Conservation (phyloP, 2,888 invertebrate species). For the Incurvaria masculella region DNA sequence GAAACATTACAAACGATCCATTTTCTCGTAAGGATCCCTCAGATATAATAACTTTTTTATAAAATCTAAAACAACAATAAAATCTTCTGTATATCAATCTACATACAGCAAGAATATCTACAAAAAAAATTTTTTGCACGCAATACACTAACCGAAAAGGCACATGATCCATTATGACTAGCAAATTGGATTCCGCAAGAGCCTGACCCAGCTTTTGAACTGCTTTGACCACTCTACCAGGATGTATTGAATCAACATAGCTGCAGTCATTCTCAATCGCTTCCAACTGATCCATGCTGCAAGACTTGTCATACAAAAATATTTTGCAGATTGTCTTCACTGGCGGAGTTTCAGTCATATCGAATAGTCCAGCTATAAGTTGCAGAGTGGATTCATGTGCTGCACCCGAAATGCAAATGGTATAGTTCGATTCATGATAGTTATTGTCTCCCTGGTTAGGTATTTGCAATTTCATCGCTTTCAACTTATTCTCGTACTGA, state of each 20-base stretch:
- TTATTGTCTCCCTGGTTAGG: conserved; percentile 12
- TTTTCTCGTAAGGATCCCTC: too few relatives aligned
- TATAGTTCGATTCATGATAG: conserved; percentile 20
- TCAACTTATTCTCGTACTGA: conserved; percentile 29
- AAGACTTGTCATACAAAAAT: conserved; percentile 31
- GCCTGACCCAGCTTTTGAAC: conserved; percentile 42
- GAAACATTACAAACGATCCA: too few relatives aligned
- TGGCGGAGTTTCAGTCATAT: conserved; percentile 20
- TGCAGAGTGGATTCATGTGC: conserved; percentile 30
- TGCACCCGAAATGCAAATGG: conserved; percentile 37
- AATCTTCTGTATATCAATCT: too few relatives aligned
- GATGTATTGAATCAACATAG: conserved; percentile 26
- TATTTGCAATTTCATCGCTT: conserved; percentile 5
- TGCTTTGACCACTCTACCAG: conserved; percentile 33
- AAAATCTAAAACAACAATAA: too few relatives aligned
- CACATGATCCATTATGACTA: conserved; percentile 50
- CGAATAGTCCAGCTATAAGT: conserved; percentile 34
- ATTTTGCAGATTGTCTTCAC: conserved; percentile 30
- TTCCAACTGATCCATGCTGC: conserved; percentile 27
- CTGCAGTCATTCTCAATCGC: conserved; percentile 34
- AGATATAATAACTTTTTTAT: too few relatives aligned
- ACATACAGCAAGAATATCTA: too few relatives aligned
- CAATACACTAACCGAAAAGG: conserved; percentile 30
- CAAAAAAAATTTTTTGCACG: too few relatives aligned
- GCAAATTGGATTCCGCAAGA: conserved; percentile 44